phyloP scores from a whole-genome alignment of 2,113 vertebrate species.

The Peucedramus taeniatus region DNA sequence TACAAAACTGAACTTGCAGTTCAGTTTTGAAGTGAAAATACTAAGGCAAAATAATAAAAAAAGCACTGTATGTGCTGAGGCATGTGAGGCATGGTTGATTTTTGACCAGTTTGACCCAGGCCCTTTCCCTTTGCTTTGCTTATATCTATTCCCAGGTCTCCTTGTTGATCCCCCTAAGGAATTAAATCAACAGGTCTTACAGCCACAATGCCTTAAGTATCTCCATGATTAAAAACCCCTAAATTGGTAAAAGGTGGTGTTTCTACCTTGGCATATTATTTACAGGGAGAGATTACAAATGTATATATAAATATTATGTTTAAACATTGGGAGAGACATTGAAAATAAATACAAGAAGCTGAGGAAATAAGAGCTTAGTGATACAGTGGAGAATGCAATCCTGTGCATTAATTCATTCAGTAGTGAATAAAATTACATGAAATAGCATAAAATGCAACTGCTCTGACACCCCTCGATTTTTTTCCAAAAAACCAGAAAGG shows the following conservation, averaged over 20 bases:
- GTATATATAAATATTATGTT: background rate
- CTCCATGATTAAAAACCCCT: background rate
- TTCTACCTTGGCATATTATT: background rate
- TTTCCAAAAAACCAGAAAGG: background rate
- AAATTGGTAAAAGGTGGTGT: background rate
- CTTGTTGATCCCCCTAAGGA: background rate
- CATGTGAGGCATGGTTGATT: background rate
- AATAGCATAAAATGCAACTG: background rate
- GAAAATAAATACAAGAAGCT: background rate
- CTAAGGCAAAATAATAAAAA: background rate
- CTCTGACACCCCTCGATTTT: background rate
- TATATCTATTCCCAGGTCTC: background rate
- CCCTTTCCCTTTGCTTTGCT: background rate
- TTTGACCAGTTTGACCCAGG: background rate
- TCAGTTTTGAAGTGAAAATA: no score
- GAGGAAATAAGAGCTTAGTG: background rate
- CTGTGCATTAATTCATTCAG: background rate
- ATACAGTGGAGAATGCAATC: background rate
- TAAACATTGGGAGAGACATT: background rate
- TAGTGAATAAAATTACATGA: background rate
- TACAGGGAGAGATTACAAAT: background rate
- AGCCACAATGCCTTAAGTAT: background rate
- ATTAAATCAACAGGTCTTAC: background rate
- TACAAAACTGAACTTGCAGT: background rate
- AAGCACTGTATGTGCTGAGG: background rate